Base-by-base conservation (phyloP, 2,113 vertebrate genomes). In the Tachysurus vachellii region DNA sequence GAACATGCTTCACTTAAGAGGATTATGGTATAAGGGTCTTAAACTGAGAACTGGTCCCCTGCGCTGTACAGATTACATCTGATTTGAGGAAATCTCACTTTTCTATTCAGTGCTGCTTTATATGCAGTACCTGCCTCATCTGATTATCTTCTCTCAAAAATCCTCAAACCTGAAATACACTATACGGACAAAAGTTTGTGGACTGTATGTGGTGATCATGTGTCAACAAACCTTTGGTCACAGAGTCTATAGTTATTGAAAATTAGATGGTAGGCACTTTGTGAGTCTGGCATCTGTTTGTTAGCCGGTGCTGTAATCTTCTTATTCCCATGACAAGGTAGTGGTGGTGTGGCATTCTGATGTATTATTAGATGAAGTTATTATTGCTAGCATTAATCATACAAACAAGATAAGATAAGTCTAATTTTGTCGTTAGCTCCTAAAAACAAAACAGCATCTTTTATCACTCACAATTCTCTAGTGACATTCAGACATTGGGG, bases 61-160 rank as follows among this genome's bases (percentile, higher is more conserved):
- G 83, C 64, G 70, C 82, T 59, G 54, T 87, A 56, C 76, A 87
- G 82, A 87, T 90, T 87, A 90, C 85, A 82, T 84, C 68, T n/a
- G 59, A 66, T 87, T 88, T 56, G 10, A 56, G 19, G 13, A 59
- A 90, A 87, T 80, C 54, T 70, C n/a, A 13, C 19, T 84, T 83
- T 84, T 70, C 54, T 79, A 42, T 73, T 66, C 44, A 56, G 28
- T 76, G 53, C 36, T 80, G 64, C 66, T 57, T n/a, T 59, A 26
- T 36, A 64, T 23, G 4, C 66, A 84, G 31, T 31, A 54, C 12
- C 26, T 77, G 75, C 11, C 26, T 54, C 26, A 2, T 13, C 26
- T 77, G 47, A 47, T 53, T 79, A 28, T 54, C 23, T 54, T 5
- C 42, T 50, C 19, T n/a, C 17, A 56, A 56, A 54, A 14, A 76